A percentile compares a stretch with the other conserved stretches of the same genome.
Evolutionary conservation across 2,113 vertebrate genomes (phyloP).

Genomic region (Benitochromis conjunctus): DNA sequence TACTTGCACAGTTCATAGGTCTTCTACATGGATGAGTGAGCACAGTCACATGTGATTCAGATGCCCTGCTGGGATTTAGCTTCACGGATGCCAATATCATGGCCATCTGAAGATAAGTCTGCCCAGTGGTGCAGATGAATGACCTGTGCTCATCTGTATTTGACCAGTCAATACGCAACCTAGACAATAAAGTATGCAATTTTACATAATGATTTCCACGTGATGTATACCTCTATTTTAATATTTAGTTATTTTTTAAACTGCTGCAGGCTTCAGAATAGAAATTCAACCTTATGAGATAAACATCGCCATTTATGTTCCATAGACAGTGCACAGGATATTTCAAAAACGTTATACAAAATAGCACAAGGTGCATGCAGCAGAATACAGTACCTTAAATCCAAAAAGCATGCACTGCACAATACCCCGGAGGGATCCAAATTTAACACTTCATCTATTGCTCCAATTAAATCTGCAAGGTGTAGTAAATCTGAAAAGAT

Average conservation of each 20-base stretch:
- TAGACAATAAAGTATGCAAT: not conserved
- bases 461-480: not conserved
- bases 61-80: not conserved
- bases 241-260: not conserved
- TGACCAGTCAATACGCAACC: slow-evolving; percentile 28
- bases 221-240: not conserved
- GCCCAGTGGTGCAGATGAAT: slow-evolving; percentile 43
- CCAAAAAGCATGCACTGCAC: not conserved
- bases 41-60: slow-evolving; percentile 10
- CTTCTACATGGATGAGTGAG: not conserved
- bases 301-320: not conserved
- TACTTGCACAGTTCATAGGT: not conserved
- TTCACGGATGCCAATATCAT: not conserved
- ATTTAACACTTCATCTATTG: not conserved
- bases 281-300: not conserved
- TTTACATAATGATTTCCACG: not conserved
- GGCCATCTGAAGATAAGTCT: slow-evolving; percentile 5
- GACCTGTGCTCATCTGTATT: slow-evolving; percentile 17
- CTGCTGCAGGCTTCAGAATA: not conserved
- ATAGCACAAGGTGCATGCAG: not conserved
- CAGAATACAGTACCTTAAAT: not conserved
- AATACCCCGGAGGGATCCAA: not conserved
- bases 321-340: not conserved
- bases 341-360: not conserved
- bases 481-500: not conserved